Evolutionary conservation across 2,797 vertebrate genomes (phyloP).

Genomic region (Delichon dasypus): DNA sequence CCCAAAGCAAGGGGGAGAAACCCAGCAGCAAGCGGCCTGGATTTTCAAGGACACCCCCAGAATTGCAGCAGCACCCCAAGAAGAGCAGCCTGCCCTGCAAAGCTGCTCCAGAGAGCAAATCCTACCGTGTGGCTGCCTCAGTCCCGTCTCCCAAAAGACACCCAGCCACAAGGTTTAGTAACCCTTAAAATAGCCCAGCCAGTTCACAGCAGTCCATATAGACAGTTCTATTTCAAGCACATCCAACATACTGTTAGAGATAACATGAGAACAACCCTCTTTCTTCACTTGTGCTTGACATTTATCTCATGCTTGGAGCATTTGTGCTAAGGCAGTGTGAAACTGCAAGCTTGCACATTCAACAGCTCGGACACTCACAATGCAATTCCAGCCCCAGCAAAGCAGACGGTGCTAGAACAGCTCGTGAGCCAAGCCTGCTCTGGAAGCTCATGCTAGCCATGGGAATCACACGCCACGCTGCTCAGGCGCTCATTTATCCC

Average conservation of each 20-base stretch:
- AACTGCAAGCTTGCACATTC: conserved; percentile 48
- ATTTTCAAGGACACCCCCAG: background rate
- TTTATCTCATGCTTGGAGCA: conserved; percentile 37
- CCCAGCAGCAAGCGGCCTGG: background rate
- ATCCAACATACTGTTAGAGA: conserved; percentile 32
- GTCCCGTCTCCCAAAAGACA: conserved; percentile 15
- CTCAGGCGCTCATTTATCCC: background rate
- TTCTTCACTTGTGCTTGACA: conserved; percentile 48
- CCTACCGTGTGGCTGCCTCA: conserved; percentile 36
- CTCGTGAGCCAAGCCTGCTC: background rate
- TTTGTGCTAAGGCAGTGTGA: background rate
- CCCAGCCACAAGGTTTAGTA: conserved; percentile 40
- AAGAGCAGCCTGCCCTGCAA: background rate
- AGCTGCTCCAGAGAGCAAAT: background rate
- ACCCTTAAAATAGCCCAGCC: conserved; percentile 63
- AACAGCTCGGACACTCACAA: background rate
- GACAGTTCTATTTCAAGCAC: conserved; percentile 64
- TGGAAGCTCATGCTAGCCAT: background rate
- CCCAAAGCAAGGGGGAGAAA: background rate
- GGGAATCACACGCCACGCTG: background rate
- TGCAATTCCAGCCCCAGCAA: background rate
- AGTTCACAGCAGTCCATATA: conserved; percentile 42
- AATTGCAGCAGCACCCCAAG: background rate
- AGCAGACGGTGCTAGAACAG: background rate
- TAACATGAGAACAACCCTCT: conserved; percentile 14